Conservation (phyloP, 2,797 vertebrate species). For the Nasua narica region DNA sequence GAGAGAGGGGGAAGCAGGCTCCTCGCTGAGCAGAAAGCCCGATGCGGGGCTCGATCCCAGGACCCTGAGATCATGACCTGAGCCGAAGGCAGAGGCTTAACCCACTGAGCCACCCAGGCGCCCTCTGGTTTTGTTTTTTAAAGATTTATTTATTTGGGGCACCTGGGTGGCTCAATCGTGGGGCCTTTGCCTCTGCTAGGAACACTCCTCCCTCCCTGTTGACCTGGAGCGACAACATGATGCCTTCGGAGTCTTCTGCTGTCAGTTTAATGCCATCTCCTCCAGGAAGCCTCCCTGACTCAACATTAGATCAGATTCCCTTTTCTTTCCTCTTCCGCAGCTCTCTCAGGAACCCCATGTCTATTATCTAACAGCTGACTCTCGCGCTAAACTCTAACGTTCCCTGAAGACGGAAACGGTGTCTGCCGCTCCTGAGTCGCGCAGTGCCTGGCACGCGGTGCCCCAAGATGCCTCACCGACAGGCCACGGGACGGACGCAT, state of each 20-base stretch:
- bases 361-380: not conserved
- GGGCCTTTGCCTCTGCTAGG: not conserved
- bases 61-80: too few relatives aligned
- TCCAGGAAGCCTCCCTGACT: not conserved
- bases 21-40: too few relatives aligned
- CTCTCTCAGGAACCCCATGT: not conserved
- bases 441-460: not conserved
- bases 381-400: not conserved
- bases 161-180: too few relatives aligned
- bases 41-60: too few relatives aligned
- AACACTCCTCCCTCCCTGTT: not conserved
- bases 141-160: not conserved
- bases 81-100: too few relatives aligned
- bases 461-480: not conserved
- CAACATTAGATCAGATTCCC: too few relatives aligned
- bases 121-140: not conserved
- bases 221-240: too few relatives aligned
- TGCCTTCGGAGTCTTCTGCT: not conserved
- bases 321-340: fast-evolving
- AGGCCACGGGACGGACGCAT: not conserved
- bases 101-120: too few relatives aligned
- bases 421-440: not conserved
- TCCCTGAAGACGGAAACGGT: not conserved
- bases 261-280: not conserved
- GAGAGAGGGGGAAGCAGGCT: too few relatives aligned